Conservation (phyloP, 2,113 vertebrate species). For the Gopherus evgoodei region DNA sequence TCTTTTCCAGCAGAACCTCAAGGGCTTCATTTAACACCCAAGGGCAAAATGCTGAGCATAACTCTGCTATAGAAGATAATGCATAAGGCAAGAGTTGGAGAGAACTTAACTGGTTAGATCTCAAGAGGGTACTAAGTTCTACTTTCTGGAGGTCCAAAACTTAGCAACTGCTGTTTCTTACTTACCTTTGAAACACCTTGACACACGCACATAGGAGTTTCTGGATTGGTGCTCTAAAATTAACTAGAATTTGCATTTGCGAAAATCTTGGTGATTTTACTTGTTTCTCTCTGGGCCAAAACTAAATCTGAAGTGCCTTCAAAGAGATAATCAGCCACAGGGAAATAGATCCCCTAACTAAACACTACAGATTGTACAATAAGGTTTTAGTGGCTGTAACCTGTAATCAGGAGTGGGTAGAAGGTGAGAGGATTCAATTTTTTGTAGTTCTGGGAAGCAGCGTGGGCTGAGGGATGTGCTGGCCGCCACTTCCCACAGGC, state of each 20-base stretch:
- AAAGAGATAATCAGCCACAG: background rate
- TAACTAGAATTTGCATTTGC: background rate
- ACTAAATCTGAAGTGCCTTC: background rate
- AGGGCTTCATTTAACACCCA: constrained; percentile 43
- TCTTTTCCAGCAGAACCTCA: constrained; percentile 50
- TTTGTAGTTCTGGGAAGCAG: background rate
- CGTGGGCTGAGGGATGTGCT: too few species aligned
- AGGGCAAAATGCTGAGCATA: constrained; percentile 20
- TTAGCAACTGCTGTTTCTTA: background rate
- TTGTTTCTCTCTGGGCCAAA: background rate
- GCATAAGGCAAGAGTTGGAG: constrained; percentile 10
- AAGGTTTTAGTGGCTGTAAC: background rate
- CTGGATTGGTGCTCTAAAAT: background rate
- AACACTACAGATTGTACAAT: background rate
- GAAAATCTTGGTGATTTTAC: background rate
- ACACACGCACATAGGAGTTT: background rate
- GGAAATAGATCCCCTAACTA: background rate
- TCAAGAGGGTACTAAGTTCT: background rate
- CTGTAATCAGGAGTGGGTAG: background rate
- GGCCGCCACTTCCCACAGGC: too few species aligned
- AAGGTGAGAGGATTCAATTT: background rate
- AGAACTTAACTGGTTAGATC: background rate
- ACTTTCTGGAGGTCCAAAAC: background rate
- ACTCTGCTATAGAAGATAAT: background rate
- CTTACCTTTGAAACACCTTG: background rate